Conservation (phyloP, 2,888 invertebrate species). For the Prosopocoilus inquinatus region DNA sequence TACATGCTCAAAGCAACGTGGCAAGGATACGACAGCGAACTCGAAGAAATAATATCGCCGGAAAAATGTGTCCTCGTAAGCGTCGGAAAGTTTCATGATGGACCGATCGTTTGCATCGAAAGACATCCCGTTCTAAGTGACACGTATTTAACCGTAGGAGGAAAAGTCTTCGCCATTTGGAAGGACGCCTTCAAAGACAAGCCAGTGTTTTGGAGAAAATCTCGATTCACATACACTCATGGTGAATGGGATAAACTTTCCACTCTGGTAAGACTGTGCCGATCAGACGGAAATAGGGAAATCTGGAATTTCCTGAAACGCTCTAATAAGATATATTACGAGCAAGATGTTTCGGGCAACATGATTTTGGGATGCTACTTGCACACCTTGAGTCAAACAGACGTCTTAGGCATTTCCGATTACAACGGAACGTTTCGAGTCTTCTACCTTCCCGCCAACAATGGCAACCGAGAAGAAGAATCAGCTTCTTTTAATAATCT, state of each 20-base stretch:
- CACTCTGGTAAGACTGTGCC: constrained; percentile 60
- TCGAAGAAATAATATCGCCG: constrained; percentile 58
- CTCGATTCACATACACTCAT: constrained; percentile 58
- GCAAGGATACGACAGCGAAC: constrained; percentile 64
- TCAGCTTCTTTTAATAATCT: constrained; percentile 44
- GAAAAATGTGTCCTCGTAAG: constrained; percentile 54
- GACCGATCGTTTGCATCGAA: constrained; percentile 60
- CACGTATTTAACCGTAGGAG: constrained; percentile 48
- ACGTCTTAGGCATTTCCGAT: constrained; percentile 66
- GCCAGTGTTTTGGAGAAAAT: constrained; percentile 68
- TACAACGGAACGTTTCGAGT: constrained; percentile 66
- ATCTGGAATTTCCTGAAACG: constrained; percentile 75
- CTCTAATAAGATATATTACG: constrained; percentile 66
- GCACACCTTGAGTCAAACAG: constrained; percentile 52
- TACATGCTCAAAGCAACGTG: constrained; percentile 49
- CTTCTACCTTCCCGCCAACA: constrained; percentile 47
- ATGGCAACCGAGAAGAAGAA: neutral
- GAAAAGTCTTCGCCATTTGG: constrained; percentile 45
- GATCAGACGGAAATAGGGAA: constrained; percentile 74
- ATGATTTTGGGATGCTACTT: constrained; percentile 64
- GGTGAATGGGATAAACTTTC: constrained; percentile 77
- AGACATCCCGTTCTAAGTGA: constrained; percentile 1
- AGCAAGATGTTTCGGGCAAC: constrained; percentile 65
- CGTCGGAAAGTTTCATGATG: constrained; percentile 65
- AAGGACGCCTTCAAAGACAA: constrained; percentile 58